Conservation (phyloP, 2,888 invertebrate genomes). For the Lasioglossum pauxillum region DNA sequence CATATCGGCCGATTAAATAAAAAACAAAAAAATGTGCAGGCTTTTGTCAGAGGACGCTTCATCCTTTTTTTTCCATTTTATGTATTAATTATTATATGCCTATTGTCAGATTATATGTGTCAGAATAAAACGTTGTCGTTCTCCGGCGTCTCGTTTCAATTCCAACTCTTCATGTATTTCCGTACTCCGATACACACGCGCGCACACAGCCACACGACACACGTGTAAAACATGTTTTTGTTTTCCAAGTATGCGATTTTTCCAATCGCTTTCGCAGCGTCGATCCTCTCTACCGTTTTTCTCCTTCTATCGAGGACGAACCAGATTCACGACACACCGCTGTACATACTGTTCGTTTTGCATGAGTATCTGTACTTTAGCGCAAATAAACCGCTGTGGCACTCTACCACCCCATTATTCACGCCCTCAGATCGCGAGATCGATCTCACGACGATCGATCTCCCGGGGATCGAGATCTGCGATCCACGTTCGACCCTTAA, state of each 20-base stretch:
- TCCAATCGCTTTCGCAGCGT: constrained; percentile 23
- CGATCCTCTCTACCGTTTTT: constrained; percentile 24
- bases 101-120: constrained; percentile 55
- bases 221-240: not conserved
- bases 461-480: constrained; percentile 15
- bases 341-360: constrained; percentile 60
- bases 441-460: not conserved
- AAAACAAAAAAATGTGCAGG: not conserved
- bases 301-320: constrained; percentile 29
- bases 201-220: not conserved
- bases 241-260: not conserved
- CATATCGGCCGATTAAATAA: constrained; percentile 2
- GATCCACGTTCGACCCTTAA: constrained; percentile 36
- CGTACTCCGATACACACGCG: not conserved
- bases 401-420: constrained; percentile 32
- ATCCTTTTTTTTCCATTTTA: constrained; percentile 51
- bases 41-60: constrained; percentile 37
- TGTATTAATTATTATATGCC: constrained; percentile 53
- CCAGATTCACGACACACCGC: constrained; percentile 35
- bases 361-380: constrained; percentile 54
- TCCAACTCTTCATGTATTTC: constrained; percentile 30
- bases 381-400: constrained; percentile 55
- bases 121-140: constrained; percentile 58
- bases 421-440: not conserved
- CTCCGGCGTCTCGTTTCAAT: constrained; percentile 53